Evolutionary conservation across 1,140 invertebrate species (phyloP).

Genomic region (Eueides isabella): DNA sequence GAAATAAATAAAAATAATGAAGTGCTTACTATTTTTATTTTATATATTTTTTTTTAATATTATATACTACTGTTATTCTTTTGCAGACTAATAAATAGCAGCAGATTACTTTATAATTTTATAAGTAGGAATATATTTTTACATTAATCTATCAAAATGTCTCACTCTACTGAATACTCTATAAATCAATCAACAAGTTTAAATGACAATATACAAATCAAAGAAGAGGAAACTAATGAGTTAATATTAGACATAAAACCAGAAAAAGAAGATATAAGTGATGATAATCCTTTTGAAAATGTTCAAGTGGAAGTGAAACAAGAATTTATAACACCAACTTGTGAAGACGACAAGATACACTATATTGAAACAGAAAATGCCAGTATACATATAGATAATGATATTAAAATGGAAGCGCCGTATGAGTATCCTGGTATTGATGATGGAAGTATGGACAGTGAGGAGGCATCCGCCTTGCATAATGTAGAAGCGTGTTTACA

Average conservation of each 20-base stretch:
- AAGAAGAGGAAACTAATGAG: conserved; percentile 28
- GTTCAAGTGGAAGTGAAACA: conserved; percentile 57
- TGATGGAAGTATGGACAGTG: conserved; percentile 66
- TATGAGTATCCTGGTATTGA: conserved; percentile 64
- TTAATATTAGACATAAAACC: conserved; percentile 37
- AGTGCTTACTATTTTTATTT: too few relatives aligned
- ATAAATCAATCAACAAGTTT: neutral
- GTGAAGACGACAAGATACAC: conserved; percentile 30
- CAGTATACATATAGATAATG: conserved; percentile 33
- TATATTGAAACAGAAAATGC: conserved; percentile 13
- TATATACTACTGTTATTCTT: neutral
- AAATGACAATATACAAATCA: conserved; percentile 20
- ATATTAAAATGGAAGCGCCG: conserved; percentile 35
- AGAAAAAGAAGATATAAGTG: conserved; percentile 20
- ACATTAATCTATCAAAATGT: neutral
- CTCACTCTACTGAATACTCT: neutral
- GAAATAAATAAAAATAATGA: neutral
- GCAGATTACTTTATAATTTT: neutral
- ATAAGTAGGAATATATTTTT: neutral
- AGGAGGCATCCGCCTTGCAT: conserved; percentile 60
- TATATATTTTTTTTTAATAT: too few relatives aligned
- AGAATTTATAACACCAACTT: conserved; percentile 41
- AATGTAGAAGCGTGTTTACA: conserved; percentile 71
- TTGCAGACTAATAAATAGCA: neutral
- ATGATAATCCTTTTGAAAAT: conserved; percentile 54